Evolutionary conservation across 2,888 invertebrate species (phyloP).

Genomic region (Acleris laterana): DNA sequence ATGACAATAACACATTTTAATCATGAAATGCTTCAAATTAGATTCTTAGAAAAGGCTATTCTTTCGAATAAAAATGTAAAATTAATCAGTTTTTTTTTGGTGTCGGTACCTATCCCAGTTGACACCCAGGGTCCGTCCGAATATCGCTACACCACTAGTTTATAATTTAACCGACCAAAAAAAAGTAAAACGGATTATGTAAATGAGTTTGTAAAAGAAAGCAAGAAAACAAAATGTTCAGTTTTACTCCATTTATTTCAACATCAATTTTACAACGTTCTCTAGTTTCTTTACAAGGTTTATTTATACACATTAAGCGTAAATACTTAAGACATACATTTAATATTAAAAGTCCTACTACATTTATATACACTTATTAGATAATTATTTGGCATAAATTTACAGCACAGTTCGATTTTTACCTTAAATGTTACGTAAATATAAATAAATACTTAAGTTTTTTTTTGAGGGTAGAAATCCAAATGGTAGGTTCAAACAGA

Average conservation of each 20-base stretch:
- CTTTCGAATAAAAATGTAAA: too few species aligned
- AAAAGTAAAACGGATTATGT: too few species aligned
- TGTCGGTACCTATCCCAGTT: too few species aligned
- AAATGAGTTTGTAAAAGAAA: too few species aligned
- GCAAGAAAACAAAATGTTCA: slow-evolving; percentile 6
- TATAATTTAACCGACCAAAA: too few species aligned
- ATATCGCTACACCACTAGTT: too few species aligned
- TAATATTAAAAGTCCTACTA: slow-evolving; percentile 37
- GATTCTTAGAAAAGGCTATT: too few species aligned
- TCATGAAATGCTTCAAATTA: too few species aligned
- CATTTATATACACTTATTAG: slow-evolving; percentile 38
- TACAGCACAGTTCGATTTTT: slow-evolving; percentile 36
- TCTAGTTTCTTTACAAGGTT: slow-evolving; percentile 34
- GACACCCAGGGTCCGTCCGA: too few species aligned
- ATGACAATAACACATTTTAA: too few species aligned
- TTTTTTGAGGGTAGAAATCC: background rate
- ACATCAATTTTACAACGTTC: slow-evolving; percentile 57
- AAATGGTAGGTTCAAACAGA: too few species aligned
- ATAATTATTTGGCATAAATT: slow-evolving; percentile 48
- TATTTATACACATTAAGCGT: slow-evolving; percentile 23
- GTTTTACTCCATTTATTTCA: slow-evolving; percentile 51
- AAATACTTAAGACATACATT: slow-evolving; percentile 42
- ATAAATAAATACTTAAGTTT: background rate
- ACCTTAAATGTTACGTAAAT: background rate
- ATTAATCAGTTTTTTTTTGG: too few species aligned